These are phyloP conservation scores for Papio anubis DNA, from an alignment of 2,113 vertebrate genomes.

Conservation along the genomic window DNA sequence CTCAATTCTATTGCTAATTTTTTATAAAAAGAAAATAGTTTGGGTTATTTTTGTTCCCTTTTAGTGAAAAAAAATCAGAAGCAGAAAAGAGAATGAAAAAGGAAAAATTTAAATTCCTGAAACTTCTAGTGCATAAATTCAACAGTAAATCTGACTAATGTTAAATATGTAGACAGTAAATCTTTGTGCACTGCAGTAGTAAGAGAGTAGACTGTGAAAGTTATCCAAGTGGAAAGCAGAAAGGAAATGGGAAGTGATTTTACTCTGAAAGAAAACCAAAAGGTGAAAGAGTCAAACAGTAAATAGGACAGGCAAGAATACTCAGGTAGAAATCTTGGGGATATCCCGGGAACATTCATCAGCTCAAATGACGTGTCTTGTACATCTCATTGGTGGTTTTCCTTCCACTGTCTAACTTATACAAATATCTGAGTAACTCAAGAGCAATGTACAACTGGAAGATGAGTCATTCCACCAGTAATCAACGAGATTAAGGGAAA, in stretches of 20 bases:
- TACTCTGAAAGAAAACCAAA: slow-evolving; percentile 34
- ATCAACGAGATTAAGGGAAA: slow-evolving; percentile 61
- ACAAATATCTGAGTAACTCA: slow-evolving; percentile 58
- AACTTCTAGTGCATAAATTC: slow-evolving; percentile 31
- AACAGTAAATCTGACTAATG: neutral
- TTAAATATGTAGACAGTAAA: slow-evolving; percentile 15
- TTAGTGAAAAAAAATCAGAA: neutral
- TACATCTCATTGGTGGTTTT: slow-evolving; percentile 53
- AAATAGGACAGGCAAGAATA: neutral
- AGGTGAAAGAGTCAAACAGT: neutral
- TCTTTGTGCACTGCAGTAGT: neutral
- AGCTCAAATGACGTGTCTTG: slow-evolving; percentile 34
- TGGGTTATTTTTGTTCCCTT: neutral
- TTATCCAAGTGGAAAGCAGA: neutral
- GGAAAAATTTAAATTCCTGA: neutral
- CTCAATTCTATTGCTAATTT: neutral
- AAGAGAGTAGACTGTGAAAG: slow-evolving; percentile 11
- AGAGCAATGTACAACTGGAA: slow-evolving; percentile 47
- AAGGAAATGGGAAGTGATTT: slow-evolving; percentile 27
- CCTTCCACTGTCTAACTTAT: slow-evolving; percentile 37
- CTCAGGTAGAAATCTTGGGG: slow-evolving; percentile 52
- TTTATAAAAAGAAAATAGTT: slow-evolving; percentile 23
- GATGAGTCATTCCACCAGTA: slow-evolving; percentile 70
- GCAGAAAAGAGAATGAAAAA: neutral
- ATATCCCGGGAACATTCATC: slow-evolving; percentile 34